Conservation (phyloP, 2,797 vertebrate genomes). For the Gephyroberyx darwinii region DNA sequence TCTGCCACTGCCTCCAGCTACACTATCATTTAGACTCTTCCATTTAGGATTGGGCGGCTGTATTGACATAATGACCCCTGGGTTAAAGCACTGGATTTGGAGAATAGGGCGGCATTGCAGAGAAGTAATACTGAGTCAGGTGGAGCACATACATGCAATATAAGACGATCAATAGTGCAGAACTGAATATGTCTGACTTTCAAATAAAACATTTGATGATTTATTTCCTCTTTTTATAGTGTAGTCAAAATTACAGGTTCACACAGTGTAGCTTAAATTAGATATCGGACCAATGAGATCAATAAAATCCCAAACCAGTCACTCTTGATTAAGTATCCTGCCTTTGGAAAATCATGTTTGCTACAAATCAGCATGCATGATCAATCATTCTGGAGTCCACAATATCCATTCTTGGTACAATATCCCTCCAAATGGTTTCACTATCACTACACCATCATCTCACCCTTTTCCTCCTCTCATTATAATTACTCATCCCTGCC, state of each 20-base stretch:
- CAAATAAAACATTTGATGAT: constrained; percentile 14
- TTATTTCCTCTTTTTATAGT: constrained; percentile 9
- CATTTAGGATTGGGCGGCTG: constrained; percentile 68
- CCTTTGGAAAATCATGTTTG: constrained; percentile 7
- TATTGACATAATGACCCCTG: constrained; percentile 61
- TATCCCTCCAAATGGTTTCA: background rate
- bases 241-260: constrained; percentile 23
- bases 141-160: constrained; percentile 3
- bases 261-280: constrained; percentile 24
- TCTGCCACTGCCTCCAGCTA: constrained; percentile 68
- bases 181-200: constrained; percentile 39
- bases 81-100: constrained; percentile 37
- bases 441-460: background rate
- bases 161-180: constrained; percentile 28
- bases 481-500: constrained; percentile 6
- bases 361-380: constrained; percentile 18
- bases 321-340: constrained; percentile 43
- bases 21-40: constrained; percentile 72
- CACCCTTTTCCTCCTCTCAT: constrained; percentile 3
- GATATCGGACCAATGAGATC: constrained; percentile 39
- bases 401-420: too few species aligned
- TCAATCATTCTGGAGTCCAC: background rate
- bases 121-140: constrained; percentile 23
- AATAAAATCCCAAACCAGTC: constrained; percentile 28
- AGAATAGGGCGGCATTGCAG: background rate